Evolutionary conservation across 2,888 invertebrate genomes (phyloP).

Genomic region (Syritta pipiens): DNA sequence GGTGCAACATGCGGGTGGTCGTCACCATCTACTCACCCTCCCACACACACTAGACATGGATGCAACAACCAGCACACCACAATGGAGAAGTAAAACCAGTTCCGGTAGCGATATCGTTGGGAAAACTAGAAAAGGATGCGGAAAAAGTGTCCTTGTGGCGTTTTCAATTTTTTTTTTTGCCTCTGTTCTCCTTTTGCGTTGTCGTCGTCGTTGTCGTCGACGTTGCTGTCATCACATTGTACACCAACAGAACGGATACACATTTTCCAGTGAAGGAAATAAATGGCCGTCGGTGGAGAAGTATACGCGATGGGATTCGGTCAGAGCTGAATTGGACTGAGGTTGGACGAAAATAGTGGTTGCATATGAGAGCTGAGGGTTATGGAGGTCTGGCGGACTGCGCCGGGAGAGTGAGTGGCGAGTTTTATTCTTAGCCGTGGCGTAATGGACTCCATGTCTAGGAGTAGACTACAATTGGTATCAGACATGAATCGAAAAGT

Average conservation of each 20-base stretch:
- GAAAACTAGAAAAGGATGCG: conserved; percentile 53
- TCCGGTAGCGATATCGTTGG: conserved; percentile 51
- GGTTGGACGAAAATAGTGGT: too few relatives aligned
- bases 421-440: too few relatives aligned
- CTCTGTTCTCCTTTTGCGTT: not conserved
- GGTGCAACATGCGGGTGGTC: conserved; percentile 50
- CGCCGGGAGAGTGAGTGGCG: too few relatives aligned
- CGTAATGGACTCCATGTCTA: too few relatives aligned
- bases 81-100: conserved; percentile 29
- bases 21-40: conserved; percentile 26
- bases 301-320: not conserved
- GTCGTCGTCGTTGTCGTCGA: not conserved
- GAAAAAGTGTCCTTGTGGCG: conserved; percentile 51
- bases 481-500: too few relatives aligned
- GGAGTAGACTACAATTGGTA: too few relatives aligned
- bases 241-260: conserved; percentile 42
- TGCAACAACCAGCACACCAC: conserved; percentile 7
- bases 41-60: not conserved
- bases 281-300: conserved; percentile 44
- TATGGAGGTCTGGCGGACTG: too few relatives aligned
- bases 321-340: too few relatives aligned
- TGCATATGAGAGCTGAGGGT: too few relatives aligned
- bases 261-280: conserved; percentile 53
- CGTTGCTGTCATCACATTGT: conserved; percentile 30
- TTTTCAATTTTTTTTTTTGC: conserved; percentile 12